phyloP scores from a whole-genome alignment of 2,888 invertebrate genomes.

The Periphyllus acericola region DNA sequence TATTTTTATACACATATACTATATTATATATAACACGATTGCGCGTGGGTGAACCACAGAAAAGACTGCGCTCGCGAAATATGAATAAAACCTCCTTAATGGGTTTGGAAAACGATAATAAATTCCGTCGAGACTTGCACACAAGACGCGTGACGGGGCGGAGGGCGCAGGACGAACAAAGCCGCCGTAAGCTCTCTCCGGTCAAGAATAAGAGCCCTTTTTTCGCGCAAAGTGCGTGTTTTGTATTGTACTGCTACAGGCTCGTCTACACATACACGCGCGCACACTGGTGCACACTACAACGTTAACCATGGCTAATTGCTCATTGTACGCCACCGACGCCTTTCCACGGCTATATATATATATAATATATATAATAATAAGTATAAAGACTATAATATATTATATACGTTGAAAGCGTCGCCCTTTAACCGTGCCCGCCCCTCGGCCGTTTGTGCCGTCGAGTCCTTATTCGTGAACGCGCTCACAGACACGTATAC shows the following conservation, averaged over 20 bases:
- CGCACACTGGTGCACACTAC: no score
- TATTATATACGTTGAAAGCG: neutral
- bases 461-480: neutral
- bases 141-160: neutral
- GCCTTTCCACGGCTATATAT: neutral
- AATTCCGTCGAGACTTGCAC: neutral
- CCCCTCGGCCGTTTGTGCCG: neutral
- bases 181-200: slow-evolving; percentile 34
- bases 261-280: neutral
- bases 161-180: slow-evolving; percentile 3
- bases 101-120: slow-evolving; percentile 44
- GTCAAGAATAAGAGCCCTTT: slow-evolving; percentile 29
- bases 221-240: slow-evolving; percentile 16
- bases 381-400: neutral
- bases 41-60: neutral
- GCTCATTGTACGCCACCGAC: slow-evolving; percentile 28
- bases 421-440: neutral
- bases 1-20: neutral
- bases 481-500: neutral
- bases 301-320: slow-evolving; percentile 47
- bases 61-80: slow-evolving; percentile 16
- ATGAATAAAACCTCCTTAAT: slow-evolving; percentile 36
- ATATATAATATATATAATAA: neutral
- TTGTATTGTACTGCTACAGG: slow-evolving; percentile 1
- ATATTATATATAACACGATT: neutral